These are phyloP conservation scores for Sigmodon hispidus DNA, from an alignment of 2,113 vertebrate species.

Conservation along the genomic window DNA sequence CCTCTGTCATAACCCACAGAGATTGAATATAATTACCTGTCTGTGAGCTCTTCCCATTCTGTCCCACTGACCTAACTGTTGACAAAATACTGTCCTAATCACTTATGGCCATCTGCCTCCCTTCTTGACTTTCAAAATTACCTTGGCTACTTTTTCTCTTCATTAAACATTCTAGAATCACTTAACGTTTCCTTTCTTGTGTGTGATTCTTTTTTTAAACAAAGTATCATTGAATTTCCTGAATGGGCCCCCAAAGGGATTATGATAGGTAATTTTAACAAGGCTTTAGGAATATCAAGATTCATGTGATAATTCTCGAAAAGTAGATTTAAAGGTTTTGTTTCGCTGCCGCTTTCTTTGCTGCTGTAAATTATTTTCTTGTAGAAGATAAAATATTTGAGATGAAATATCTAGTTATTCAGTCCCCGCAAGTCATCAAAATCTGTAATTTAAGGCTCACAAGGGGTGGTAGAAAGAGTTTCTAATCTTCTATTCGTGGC, in stretches of 20 bases:
- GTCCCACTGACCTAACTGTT: background rate
- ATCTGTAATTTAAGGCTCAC: constrained; percentile 48
- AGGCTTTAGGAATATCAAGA: constrained; percentile 52
- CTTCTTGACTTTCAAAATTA: constrained; percentile 18
- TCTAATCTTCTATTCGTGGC: constrained; percentile 38
- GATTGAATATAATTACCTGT: background rate
- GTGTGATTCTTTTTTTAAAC: constrained; percentile 25
- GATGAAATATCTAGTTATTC: constrained; percentile 41
- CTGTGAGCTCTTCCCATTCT: background rate
- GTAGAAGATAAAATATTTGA: constrained; percentile 51
- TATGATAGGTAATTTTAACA: constrained; percentile 19
- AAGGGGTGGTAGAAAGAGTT: background rate
- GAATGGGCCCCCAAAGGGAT: constrained; percentile 8
- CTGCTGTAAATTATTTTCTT: constrained; percentile 46
- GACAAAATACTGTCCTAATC: background rate
- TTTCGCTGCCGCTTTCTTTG: background rate
- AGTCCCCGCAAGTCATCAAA: background rate
- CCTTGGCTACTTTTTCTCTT: constrained; percentile 22
- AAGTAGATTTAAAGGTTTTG: constrained; percentile 17
- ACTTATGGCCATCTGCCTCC: background rate
- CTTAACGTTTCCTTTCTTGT: background rate
- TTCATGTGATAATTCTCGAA: constrained; percentile 28
- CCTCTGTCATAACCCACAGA: background rate
- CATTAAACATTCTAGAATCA: constrained; percentile 23
- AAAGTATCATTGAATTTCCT: constrained; percentile 51